Percentiles rank a stretch among this genome's conserved stretches.
Conservation (phyloP, 23 tunicate species). For the Botrylloides violaceus region DNA sequence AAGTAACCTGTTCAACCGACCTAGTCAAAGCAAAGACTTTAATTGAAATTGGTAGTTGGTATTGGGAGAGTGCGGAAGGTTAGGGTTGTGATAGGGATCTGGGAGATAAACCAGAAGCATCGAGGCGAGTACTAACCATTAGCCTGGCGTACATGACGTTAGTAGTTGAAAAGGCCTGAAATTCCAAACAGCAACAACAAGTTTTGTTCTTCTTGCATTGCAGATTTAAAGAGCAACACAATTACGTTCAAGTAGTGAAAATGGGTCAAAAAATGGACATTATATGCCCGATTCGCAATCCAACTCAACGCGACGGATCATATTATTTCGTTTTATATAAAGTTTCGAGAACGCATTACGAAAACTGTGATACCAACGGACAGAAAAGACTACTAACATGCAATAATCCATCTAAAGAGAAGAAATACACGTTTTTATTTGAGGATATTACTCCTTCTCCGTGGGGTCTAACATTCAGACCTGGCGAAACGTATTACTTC, state of each 20-base stretch:
- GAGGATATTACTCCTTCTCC: conserved; percentile 87
- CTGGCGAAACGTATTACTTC: conserved; percentile 69
- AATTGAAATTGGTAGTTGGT: too few species aligned
- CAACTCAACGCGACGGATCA: conserved; percentile 24
- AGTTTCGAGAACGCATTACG: conserved; percentile 39
- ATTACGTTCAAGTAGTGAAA: conserved; percentile 21
- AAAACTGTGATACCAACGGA: conserved; percentile 51
- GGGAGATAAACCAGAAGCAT: too few species aligned
- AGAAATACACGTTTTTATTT: conserved; percentile 89
- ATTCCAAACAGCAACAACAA: not conserved
- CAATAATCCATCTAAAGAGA: conserved; percentile 59
- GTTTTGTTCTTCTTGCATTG: not conserved
- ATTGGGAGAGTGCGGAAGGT: too few species aligned
- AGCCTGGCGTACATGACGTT: too few species aligned
- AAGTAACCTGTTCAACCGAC: too few species aligned
- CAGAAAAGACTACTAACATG: conserved; percentile 66
- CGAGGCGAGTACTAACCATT: too few species aligned
- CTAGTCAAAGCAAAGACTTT: too few species aligned
- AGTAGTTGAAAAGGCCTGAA: too few species aligned
- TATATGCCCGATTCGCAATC: conserved; percentile 51
- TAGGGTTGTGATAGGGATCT: too few species aligned
- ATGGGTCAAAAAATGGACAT: conserved; percentile 79
- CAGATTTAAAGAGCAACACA: not conserved
- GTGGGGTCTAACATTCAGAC: conserved; percentile 81
- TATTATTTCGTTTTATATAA: conserved; percentile 62